Conservation (phyloP, 2,888 invertebrate genomes). For the Gymnosoma rotundatum region DNA sequence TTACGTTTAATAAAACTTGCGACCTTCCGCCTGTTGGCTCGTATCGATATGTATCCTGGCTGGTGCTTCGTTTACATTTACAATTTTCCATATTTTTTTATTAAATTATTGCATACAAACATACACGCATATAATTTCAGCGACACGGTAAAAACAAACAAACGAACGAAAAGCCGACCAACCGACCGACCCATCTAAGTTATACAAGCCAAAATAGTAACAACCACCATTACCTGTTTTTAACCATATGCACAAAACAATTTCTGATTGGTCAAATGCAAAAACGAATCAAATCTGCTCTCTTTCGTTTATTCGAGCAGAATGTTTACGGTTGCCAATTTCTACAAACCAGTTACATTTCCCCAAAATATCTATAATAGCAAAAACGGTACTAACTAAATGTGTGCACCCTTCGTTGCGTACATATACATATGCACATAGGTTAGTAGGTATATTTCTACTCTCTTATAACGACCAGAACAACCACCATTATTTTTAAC, state of each 20-base stretch:
- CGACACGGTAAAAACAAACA: conserved; percentile 1
- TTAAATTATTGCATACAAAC: conserved; percentile 15
- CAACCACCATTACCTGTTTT: conserved; percentile 23
- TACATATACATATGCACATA: background rate
- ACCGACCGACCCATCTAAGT: conserved; percentile 16
- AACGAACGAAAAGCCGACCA: conserved; percentile 32
- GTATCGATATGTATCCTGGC: conserved; percentile 57
- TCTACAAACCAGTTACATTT: conserved; percentile 42
- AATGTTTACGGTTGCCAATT: conserved; percentile 2
- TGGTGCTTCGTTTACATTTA: conserved; percentile 58
- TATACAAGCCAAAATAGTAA: background rate
- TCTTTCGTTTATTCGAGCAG: conserved; percentile 40
- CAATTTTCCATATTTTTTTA: conserved; percentile 28
- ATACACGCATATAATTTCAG: background rate
- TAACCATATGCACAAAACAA: background rate
- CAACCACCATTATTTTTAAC: conserved; percentile 42
- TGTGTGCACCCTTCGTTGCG: background rate
- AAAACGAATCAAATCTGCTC: conserved; percentile 38
- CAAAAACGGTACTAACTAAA: background rate
- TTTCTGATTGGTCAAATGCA: conserved; percentile 40
- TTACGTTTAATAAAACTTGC: conserved; percentile 25
- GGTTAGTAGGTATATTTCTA: background rate
- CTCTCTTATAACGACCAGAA: background rate
- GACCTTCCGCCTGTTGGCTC: conserved; percentile 49
- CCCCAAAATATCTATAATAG: background rate